A percentile compares a stretch with the other conserved stretches of the same genome.
These are phyloP conservation scores for Paedocypris sp. DNA, from an alignment of 2,113 vertebrate genomes.

Conservation along the genomic window DNA sequence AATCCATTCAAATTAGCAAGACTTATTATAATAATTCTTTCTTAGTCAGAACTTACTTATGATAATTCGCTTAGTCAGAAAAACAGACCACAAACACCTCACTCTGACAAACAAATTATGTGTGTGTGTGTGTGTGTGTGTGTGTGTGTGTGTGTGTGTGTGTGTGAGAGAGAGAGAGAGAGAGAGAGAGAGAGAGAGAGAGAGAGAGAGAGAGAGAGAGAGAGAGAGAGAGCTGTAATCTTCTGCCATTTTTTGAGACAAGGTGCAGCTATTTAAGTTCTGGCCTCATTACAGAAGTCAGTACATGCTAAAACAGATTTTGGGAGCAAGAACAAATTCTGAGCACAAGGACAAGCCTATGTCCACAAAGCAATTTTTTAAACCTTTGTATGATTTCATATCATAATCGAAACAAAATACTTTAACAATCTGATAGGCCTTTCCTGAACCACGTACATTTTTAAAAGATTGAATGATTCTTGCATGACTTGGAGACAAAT, in stretches of 20 bases:
- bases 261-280: constrained; percentile 26
- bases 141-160: background rate
- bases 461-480: too few relatives aligned
- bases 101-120: constrained; percentile 15
- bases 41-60: background rate
- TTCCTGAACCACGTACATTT: too few relatives aligned
- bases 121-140: background rate
- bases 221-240: too few relatives aligned
- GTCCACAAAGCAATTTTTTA: background rate
- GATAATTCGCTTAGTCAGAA: background rate
- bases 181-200: too few relatives aligned
- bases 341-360: background rate
- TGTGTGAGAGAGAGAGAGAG: too few relatives aligned
- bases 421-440: too few relatives aligned
- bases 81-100: background rate
- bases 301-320: constrained; percentile 26
- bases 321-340: constrained; percentile 4
- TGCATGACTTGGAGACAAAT: too few relatives aligned
- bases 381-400: background rate
- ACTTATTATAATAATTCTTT: background rate
- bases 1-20: constrained; percentile 1
- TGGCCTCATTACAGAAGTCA: constrained; percentile 23
- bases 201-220: too few relatives aligned
- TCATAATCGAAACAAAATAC: too few relatives aligned
- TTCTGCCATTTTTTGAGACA: background rate